Evolutionary conservation across 2,888 invertebrate species (phyloP).

Genomic region (Yponomeuta plumbellus): DNA sequence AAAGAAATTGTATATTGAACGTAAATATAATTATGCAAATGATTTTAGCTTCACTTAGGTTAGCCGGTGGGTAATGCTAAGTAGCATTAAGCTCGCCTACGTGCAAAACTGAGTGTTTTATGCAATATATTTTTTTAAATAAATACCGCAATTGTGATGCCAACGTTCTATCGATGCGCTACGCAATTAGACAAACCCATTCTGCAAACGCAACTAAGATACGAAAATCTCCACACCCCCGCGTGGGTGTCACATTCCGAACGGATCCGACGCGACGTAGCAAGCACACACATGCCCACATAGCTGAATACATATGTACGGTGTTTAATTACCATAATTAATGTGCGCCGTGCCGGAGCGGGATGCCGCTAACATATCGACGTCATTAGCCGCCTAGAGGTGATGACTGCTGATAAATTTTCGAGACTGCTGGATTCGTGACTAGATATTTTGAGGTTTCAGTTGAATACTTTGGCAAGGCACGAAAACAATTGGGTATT

Average conservation of each 20-base stretch:
- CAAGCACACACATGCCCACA: conserved; percentile 26
- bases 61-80: too few species aligned
- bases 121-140: too few species aligned
- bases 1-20: too few species aligned
- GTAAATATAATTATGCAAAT: too few species aligned
- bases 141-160: too few species aligned
- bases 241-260: conserved; percentile 26
- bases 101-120: too few species aligned
- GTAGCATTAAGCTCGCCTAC: too few species aligned
- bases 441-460: neutral
- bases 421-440: neutral
- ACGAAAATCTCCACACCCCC: conserved; percentile 22
- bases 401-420: conserved; percentile 31
- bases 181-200: conserved; percentile 33
- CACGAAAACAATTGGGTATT: too few species aligned
- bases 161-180: too few species aligned
- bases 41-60: too few species aligned
- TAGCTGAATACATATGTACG: conserved; percentile 34
- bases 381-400: conserved; percentile 52
- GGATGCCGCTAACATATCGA: conserved; percentile 69
- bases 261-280: neutral
- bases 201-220: conserved; percentile 28
- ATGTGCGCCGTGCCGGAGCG: conserved; percentile 66
- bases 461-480: too few species aligned
- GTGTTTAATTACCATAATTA: conserved; percentile 74